Evolutionary conservation across 1,140 invertebrate species (phyloP).

Genomic region (Bicyclus anynana): DNA sequence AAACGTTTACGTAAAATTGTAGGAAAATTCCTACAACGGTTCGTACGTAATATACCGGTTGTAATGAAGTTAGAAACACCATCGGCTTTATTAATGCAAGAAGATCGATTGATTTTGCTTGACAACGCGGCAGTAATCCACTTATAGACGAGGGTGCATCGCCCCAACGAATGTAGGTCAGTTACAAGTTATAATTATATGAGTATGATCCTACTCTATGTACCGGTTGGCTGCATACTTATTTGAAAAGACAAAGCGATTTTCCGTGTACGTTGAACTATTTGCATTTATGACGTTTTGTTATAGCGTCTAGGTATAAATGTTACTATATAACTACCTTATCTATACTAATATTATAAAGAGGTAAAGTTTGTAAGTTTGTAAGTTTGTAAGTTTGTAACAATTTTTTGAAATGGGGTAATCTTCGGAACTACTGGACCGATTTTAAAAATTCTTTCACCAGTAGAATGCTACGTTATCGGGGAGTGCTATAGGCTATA

Average conservation of each 20-base stretch:
- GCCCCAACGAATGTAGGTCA: conserved; percentile 59
- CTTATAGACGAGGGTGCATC: conserved; percentile 54
- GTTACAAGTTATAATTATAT: conserved; percentile 36
- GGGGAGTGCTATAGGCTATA: too few species aligned
- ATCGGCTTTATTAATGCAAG: conserved; percentile 23
- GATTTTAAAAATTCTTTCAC: too few species aligned
- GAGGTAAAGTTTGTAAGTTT: too few species aligned
- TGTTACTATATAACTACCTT: background rate
- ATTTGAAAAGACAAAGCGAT: conserved; percentile 9
- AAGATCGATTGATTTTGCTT: conserved; percentile 32
- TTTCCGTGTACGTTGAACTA: conserved; percentile 6
- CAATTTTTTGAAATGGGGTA: too few species aligned
- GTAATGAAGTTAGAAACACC: background rate
- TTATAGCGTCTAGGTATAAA: background rate
- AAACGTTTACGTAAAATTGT: background rate
- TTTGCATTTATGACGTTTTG: background rate
- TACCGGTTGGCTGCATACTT: conserved; percentile 3
- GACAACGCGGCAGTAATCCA: conserved; percentile 34
- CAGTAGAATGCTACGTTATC: too few species aligned
- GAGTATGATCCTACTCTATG: conserved; percentile 17
- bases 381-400: too few species aligned
- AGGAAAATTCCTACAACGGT: background rate
- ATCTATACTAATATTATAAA: too few species aligned
- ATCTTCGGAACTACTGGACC: too few species aligned
- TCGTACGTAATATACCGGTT: background rate